phyloP scores from a whole-genome alignment of 2,113 vertebrate species.

The Tetrao urogallus region DNA sequence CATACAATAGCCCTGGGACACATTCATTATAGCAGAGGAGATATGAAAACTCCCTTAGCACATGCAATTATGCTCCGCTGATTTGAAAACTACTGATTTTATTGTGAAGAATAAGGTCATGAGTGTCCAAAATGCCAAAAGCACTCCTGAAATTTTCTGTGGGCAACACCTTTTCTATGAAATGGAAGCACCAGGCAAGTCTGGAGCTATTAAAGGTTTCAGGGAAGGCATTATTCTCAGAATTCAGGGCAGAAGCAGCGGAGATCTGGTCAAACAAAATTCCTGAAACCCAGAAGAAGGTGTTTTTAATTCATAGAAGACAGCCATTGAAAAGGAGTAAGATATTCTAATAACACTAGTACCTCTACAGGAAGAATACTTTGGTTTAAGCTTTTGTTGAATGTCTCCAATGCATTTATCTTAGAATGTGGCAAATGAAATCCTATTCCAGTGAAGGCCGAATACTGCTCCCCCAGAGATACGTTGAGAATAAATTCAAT shows the following conservation, averaged over 20 bases:
- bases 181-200: neutral
- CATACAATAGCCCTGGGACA: conserved; percentile 38
- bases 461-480: neutral
- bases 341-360: neutral
- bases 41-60: neutral
- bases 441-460: neutral
- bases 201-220: neutral
- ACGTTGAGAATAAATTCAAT: conserved; percentile 5
- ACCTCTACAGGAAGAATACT: neutral
- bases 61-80: neutral
- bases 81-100: conserved; percentile 47
- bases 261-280: neutral
- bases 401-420: neutral
- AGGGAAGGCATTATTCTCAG: neutral
- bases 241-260: neutral
- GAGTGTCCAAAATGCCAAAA: conserved; percentile 19
- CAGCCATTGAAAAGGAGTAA: neutral
- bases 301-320: neutral
- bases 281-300: neutral
- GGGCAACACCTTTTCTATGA: neutral
- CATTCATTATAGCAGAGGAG: conserved; percentile 18
- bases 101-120: conserved; percentile 28
- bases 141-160: neutral
- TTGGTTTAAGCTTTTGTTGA: neutral
- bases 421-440: conserved; percentile 19